Percentiles rank a stretch among this genome's conserved stretches.
These are phyloP conservation scores for Tenualosa ilisha DNA, from an alignment of 2,797 vertebrate species.

Conservation along the genomic window DNA sequence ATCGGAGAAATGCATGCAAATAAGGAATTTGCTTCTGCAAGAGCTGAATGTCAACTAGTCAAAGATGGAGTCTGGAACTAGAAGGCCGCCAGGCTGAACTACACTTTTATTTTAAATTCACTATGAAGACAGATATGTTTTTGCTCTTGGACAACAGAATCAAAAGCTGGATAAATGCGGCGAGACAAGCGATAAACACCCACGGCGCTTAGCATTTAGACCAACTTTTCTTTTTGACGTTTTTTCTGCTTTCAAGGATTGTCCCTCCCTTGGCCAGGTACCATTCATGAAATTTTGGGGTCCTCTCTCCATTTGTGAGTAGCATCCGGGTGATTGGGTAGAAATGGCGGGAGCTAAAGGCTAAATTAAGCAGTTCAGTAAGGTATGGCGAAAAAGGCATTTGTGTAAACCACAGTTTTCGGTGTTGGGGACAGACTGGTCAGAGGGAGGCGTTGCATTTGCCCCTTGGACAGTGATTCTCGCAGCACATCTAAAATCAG, in stretches of 20 bases:
- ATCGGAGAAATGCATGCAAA: conserved; percentile 79
- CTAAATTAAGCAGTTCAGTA: conserved; percentile 57
- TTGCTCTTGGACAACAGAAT: conserved; percentile 22
- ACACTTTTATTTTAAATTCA: conserved; percentile 51
- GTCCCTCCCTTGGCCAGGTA: conserved; percentile 77
- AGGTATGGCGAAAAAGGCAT: conserved; percentile 44
- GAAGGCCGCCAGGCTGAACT: conserved; percentile 84
- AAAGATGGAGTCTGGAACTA: conserved; percentile 94
- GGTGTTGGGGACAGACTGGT: conserved; percentile 8
- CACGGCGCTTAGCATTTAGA: conserved; percentile 49
- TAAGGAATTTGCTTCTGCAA: conserved; percentile 83
- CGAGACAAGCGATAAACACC: conserved; percentile 33
- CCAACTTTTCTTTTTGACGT: conserved; percentile 67
- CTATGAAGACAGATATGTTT: conserved; percentile 42
- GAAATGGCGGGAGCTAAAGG: conserved; percentile 75
- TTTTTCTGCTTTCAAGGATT: conserved; percentile 63
- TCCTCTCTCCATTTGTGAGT: conserved; percentile 63
- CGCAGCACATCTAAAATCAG: not conserved
- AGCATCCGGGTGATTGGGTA: conserved; percentile 72
- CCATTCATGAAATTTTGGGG: conserved; percentile 68
- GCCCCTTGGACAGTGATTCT: conserved; percentile 7
- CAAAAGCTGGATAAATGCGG: conserved; percentile 39
- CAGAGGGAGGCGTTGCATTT: conserved; percentile 15
- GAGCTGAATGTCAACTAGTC: conserved; percentile 96
- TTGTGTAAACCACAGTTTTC: conserved; percentile 21